Evolutionary conservation across 2,797 vertebrate species (phyloP), one percentile per base, ranked within the genome.

Genomic region (Austrolebias charrua): DNA sequence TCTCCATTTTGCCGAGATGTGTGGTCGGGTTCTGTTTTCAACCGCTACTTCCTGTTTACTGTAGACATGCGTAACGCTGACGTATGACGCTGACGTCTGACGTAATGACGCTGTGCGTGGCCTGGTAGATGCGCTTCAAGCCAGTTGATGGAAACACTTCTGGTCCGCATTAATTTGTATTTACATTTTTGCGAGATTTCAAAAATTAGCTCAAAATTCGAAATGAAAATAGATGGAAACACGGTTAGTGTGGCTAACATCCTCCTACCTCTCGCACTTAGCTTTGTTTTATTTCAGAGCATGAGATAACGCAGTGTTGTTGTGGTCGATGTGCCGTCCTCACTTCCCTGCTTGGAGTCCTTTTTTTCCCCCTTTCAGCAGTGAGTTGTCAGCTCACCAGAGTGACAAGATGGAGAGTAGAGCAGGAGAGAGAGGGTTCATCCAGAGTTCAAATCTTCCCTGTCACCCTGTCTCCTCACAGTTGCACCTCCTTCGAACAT

Each of bases 321-420:
- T 69, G 75, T 48, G 56, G 83, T 81, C 31, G 47, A 75, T 71
- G 49, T 62, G 8, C 33, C 66, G 76, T 58, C 64, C 69, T 72
- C 69, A 10, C 60, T 33, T 54, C 63, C 66, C 42, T 65, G 29
- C 35, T 38, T 38, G 66, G 72, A 60, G 64, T 71, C 68, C 55
- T 70, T 71, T 33, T 33, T 38, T 11, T n/a, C n/a, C n/a, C 80
- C 5, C 50, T 59, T 86, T 75, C 79, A 83, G 73, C 75, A 66
- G 59, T 87, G 86, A 91, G 78, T 91, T 88, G 88, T 90, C 76
- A 62, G 63, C 81, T 84, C 79, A 55, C 66, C 75, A 63, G 69
- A 73, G 81, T 73, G 72, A 68, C 82, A 79, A 72, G 71, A 71
- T 56, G 69, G 57, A 28, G 69, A 59, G 67, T 61, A 65, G 47